Base-by-base conservation (phyloP, 2,113 vertebrate genomes). In the Phycodurus eques region DNA sequence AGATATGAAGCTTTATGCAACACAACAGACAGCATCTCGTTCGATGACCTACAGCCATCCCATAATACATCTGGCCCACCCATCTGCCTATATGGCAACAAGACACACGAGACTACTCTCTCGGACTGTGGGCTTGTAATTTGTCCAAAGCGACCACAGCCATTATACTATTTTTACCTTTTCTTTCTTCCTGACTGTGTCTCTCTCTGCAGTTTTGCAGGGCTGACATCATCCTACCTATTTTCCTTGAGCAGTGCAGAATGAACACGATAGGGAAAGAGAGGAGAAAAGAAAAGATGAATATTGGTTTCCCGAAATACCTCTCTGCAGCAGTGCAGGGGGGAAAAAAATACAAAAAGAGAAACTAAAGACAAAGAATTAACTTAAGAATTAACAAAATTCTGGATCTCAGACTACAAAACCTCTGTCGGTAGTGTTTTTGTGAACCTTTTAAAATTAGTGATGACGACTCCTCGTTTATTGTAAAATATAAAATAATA, bases 131-230 rank as follows among this genome's bases (percentile, higher is more conserved):
- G 88, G 86, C 85, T 87, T 87, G 82, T 87, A 90, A 90, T 88
- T 88, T 88, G 85, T 78, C 80, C 78, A 73, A 87, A 87, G 88
- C 80, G 83, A 79, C 83, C 77, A 78, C 80, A 46, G 83, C 83
- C 80, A 83, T 90, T 85, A 82, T 78, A 81, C 87, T 87, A 87
- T 88, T 88, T 90, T 88, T 83, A 85, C 84, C 77, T 73, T 75
- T 54, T 71, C 7, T 80, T 51, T 81, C 67, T 73, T 60, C 65
- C 60, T 46, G 33, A 9, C 66, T 39, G 59, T 33, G 13, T n/a
- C 13, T 49, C 79, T 68, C 72, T 75, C 54, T 72, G 53, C 61
- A 82, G 81, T 84, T 85, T 87, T 82, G 73, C 85, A 80, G 73
- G 39, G 80, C 79, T 87, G 88, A 87, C 80, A 80, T 88, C 87